Evolutionary conservation across 2,113 vertebrate genomes (phyloP).

Genomic region (Piprites chloris): DNA sequence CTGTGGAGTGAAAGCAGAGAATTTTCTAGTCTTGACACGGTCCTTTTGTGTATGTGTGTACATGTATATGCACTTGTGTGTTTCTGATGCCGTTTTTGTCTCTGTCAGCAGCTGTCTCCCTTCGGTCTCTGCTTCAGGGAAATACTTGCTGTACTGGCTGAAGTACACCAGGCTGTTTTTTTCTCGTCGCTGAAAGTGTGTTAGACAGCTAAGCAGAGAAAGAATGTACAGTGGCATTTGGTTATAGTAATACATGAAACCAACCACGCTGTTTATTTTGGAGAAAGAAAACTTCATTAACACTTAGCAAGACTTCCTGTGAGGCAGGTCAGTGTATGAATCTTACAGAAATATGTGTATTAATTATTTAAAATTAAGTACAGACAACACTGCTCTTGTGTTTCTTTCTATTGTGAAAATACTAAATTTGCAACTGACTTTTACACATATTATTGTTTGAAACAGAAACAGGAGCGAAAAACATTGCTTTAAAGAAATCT

Average conservation of each 20-base stretch:
- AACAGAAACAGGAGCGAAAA: constrained; percentile 1
- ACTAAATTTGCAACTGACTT: background rate
- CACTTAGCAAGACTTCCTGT: background rate
- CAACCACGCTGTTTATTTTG: background rate
- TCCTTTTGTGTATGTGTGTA: background rate
- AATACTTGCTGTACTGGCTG: background rate
- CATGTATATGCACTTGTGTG: background rate
- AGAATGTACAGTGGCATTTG: background rate
- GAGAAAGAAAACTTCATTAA: background rate
- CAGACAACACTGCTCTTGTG: background rate
- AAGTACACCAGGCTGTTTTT: background rate
- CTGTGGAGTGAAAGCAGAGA: constrained; percentile 34
- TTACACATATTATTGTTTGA: background rate
- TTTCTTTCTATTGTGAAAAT: background rate
- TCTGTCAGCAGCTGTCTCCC: background rate
- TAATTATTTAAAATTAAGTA: background rate
- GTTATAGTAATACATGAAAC: background rate
- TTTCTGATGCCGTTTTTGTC: background rate
- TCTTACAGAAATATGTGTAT: background rate
- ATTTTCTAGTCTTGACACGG: constrained; percentile 56
- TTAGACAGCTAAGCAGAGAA: background rate
- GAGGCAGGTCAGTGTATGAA: constrained; percentile 7
- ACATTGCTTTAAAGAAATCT: background rate
- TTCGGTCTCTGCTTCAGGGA: constrained; percentile 38
- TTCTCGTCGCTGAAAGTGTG: background rate